Conservation (phyloP, 2,113 vertebrate genomes). For the Dasypus novemcinctus region DNA sequence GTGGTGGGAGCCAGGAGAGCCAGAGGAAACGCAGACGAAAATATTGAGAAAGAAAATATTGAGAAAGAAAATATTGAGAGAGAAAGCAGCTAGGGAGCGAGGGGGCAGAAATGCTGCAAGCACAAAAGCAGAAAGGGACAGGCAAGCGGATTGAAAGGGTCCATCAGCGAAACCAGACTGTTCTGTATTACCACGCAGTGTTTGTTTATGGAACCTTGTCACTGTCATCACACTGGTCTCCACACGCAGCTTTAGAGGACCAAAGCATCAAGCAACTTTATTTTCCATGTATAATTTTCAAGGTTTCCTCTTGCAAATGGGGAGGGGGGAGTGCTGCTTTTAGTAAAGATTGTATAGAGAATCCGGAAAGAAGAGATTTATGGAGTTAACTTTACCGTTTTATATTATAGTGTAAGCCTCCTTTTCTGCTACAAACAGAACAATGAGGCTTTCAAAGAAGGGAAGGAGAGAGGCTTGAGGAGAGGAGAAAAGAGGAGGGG, state of each 20-base stretch:
- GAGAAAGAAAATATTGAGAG: background rate
- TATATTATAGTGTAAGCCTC: background rate
- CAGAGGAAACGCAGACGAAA: background rate
- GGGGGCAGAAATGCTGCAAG: background rate
- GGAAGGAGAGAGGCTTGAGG: conserved; percentile 38
- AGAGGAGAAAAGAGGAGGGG: background rate
- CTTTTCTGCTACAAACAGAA: conserved; percentile 56
- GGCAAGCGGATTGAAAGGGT: background rate
- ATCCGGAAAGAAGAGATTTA: background rate
- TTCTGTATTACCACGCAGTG: background rate
- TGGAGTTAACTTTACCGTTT: conserved; percentile 39
- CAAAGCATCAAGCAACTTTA: background rate
- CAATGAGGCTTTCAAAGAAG: conserved; percentile 56
- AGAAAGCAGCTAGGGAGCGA: background rate
- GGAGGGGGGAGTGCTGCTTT: background rate
- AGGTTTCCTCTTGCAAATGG: background rate
- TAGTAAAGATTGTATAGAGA: background rate
- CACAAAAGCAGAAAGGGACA: background rate
- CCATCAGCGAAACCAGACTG: background rate
- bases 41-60: background rate
- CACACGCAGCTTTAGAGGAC: background rate
- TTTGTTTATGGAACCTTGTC: background rate
- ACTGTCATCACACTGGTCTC: background rate
- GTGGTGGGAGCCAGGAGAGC: fast-evolving
- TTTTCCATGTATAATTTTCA: background rate